Percentiles rank a stretch among this genome's conserved stretches.
Conservation (phyloP, 2,113 vertebrate species). For the Copsychus sechellarum region DNA sequence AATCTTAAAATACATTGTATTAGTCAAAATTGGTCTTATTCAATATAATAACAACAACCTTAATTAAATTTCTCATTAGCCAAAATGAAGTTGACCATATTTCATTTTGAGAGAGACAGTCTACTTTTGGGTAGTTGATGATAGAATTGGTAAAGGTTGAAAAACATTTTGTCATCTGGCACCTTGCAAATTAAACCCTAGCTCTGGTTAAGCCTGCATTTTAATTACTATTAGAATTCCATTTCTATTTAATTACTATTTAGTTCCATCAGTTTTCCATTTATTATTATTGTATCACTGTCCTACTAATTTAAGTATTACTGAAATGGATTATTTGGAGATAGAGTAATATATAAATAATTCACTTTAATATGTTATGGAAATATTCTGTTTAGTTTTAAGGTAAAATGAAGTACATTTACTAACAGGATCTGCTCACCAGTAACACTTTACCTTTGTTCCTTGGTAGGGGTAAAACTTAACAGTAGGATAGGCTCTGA, state of each 20-base stretch:
- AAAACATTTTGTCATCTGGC: neutral
- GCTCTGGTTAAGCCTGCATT: neutral
- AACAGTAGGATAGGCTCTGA: constrained; percentile 91
- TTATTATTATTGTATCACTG: neutral
- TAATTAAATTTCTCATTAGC: neutral
- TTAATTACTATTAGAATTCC: neutral
- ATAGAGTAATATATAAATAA: neutral
- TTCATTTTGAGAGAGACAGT: neutral
- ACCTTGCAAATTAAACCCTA: neutral
- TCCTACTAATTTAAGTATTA: neutral
- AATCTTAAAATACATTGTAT: neutral
- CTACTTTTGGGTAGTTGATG: neutral
- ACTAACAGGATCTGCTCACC: neutral
- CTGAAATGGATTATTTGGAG: neutral
- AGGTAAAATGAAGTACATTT: neutral
- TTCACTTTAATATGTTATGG: neutral
- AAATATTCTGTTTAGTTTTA: neutral
- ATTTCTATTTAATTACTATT: neutral
- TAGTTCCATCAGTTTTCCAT: neutral
- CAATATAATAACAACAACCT: neutral
- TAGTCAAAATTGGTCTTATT: neutral
- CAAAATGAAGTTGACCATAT: neutral
- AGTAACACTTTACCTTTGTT: constrained; percentile 74
- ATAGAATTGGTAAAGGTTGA: neutral
- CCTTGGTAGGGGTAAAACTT: constrained; percentile 84